These are phyloP conservation scores for Herminia tarsipennalis DNA, from an alignment of 2,888 invertebrate species.

Conservation along the genomic window DNA sequence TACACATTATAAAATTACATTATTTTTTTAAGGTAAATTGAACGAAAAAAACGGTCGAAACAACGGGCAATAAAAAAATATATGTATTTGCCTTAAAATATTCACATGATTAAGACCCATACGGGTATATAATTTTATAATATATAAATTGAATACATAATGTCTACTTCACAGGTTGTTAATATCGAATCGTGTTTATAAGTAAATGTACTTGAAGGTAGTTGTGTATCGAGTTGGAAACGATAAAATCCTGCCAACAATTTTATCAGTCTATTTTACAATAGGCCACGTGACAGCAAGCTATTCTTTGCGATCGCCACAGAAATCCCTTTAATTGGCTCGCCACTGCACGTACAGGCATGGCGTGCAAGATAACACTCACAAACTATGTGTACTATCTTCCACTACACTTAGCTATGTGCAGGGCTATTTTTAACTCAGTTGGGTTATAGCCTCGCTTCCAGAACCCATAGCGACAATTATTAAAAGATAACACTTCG, in stretches of 20 bases:
- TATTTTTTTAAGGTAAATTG: no score
- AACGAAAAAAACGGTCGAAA: no score
- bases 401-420: constrained; percentile 8
- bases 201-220: no score
- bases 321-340: constrained; percentile 59
- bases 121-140: no score
- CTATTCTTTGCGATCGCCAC: constrained; percentile 38
- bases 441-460: constrained; percentile 24
- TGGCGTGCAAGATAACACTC: constrained; percentile 55
- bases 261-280: not conserved
- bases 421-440: constrained; percentile 38
- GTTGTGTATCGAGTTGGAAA: not conserved
- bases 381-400: constrained; percentile 33
- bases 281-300: constrained; percentile 39
- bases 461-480: constrained; percentile 36
- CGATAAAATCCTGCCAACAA: not conserved
- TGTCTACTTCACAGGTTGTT: no score
- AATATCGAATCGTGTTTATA: no score
- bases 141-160: no score
- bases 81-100: no score
- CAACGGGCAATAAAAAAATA: no score
- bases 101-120: no score
- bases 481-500: constrained; percentile 39
- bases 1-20: no score
- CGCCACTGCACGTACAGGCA: constrained; percentile 38